A percentile compares a stretch with the other conserved stretches of the same genome.
phyloP scores from a whole-genome alignment of 2,113 vertebrate genomes.

The Corythornis madagascariensis region DNA sequence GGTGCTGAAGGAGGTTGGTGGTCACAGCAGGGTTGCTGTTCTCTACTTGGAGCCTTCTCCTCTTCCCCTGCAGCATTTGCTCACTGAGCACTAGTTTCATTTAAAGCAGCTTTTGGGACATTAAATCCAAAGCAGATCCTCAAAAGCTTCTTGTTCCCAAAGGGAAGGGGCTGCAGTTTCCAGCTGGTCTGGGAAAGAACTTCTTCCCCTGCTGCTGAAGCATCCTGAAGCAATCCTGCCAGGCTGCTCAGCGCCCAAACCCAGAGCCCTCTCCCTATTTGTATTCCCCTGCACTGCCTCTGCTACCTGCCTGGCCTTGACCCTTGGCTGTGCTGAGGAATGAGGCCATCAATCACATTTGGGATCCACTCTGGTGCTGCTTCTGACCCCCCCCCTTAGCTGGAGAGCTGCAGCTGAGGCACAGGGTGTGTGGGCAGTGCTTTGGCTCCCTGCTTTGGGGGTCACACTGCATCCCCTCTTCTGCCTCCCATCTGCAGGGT shows the following conservation, averaged over 20 bases:
- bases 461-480: neutral
- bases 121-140: neutral
- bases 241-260: neutral
- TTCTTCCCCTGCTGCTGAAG: neutral
- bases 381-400: neutral
- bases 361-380: neutral
- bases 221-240: neutral
- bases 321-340: neutral
- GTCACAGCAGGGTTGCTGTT: neutral
- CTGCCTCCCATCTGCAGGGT: neutral
- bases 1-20: neutral
- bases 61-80: neutral
- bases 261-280: neutral
- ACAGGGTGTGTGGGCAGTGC: neutral
- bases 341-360: neutral
- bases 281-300: no score
- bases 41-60: neutral
- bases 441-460: neutral
- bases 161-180: neutral
- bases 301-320: neutral
- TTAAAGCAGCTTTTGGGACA: neutral
- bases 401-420: neutral
- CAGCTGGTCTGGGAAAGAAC: neutral
- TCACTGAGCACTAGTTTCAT: neutral
- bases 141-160: neutral